A percentile compares a stretch with the other conserved stretches of the same genome.
Conservation (phyloP, 2,888 invertebrate genomes). For the Emmelina monodactyla region DNA sequence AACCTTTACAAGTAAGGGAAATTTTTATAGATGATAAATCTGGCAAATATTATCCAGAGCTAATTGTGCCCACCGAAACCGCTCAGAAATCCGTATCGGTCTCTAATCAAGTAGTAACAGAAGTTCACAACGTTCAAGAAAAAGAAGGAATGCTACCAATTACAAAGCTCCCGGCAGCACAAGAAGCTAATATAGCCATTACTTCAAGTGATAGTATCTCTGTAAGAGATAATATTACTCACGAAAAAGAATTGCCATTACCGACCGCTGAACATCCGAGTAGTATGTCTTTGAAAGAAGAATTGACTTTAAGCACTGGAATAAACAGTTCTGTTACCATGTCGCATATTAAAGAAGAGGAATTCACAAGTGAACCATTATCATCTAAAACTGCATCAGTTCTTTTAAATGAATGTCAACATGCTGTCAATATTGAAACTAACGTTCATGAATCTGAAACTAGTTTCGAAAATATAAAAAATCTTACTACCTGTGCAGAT, state of each 20-base stretch:
- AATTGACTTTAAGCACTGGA: slow-evolving; percentile 50
- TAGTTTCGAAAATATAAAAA: slow-evolving; percentile 39
- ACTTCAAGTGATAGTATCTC: slow-evolving; percentile 69
- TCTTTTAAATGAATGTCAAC: slow-evolving; percentile 68
- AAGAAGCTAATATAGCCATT: slow-evolving; percentile 68
- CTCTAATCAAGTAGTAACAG: slow-evolving; percentile 71
- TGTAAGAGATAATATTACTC: slow-evolving; percentile 58
- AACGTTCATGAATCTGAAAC: slow-evolving; percentile 68
- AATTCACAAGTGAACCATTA: slow-evolving; percentile 51
- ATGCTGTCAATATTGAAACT: slow-evolving; percentile 67
- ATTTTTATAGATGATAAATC: slow-evolving; percentile 74
- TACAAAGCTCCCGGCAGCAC: slow-evolving; percentile 65
- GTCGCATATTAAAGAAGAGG: slow-evolving; percentile 70
- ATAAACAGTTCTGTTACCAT: slow-evolving; percentile 70
- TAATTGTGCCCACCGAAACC: slow-evolving; percentile 80
- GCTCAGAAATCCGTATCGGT: slow-evolving; percentile 71
- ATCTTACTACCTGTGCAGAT: slow-evolving; percentile 50
- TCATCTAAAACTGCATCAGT: slow-evolving; percentile 65
- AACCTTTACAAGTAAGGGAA: slow-evolving; percentile 73
- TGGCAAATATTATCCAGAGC: slow-evolving; percentile 79
- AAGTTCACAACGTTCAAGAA: slow-evolving; percentile 73
- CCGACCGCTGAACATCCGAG: slow-evolving; percentile 30
- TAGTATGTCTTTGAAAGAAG: slow-evolving; percentile 33
- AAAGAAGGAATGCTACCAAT: slow-evolving; percentile 70
- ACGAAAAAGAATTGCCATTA: slow-evolving; percentile 73